phyloP scores from a whole-genome alignment of 2,113 vertebrate genomes.

The Otus sunia region DNA sequence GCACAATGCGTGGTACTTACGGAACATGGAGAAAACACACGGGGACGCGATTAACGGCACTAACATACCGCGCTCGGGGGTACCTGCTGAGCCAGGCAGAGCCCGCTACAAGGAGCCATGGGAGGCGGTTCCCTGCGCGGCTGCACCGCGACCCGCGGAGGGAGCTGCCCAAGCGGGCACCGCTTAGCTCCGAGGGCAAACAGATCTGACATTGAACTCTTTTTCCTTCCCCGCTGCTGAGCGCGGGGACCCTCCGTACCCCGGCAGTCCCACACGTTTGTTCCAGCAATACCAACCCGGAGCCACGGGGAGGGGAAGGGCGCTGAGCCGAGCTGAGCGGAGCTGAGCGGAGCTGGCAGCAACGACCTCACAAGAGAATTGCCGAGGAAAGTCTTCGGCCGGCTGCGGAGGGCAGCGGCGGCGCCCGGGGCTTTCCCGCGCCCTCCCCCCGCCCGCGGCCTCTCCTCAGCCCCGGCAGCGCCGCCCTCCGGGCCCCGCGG shows the following conservation, averaged over 20 bases:
- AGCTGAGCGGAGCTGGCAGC: neutral
- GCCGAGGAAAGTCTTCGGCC: neutral
- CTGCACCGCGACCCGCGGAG: neutral
- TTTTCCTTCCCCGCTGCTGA: rapidly evolving
- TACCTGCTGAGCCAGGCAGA: neutral
- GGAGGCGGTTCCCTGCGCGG: neutral
- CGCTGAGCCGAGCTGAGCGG: neutral
- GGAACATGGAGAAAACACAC: rapidly evolving
- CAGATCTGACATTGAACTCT: rapidly evolving
- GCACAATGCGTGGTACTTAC: neutral
- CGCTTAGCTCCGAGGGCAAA: rapidly evolving
- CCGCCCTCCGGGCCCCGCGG: neutral
- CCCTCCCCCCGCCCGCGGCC: neutral
- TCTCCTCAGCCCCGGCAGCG: neutral
- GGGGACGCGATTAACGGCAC: too few relatives aligned
- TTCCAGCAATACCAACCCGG: neutral
- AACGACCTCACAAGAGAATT: neutral
- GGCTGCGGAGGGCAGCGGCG: neutral
- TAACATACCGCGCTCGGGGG: rapidly evolving
- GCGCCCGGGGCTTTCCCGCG: neutral
- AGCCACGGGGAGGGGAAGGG: neutral
- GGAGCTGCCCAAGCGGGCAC: neutral
- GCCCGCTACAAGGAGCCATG: rapidly evolving
- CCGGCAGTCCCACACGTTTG: neutral
- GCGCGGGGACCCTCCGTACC: neutral